These are phyloP conservation scores for Triplophysa rosa DNA, from an alignment of 2,113 vertebrate species.

Conservation along the genomic window DNA sequence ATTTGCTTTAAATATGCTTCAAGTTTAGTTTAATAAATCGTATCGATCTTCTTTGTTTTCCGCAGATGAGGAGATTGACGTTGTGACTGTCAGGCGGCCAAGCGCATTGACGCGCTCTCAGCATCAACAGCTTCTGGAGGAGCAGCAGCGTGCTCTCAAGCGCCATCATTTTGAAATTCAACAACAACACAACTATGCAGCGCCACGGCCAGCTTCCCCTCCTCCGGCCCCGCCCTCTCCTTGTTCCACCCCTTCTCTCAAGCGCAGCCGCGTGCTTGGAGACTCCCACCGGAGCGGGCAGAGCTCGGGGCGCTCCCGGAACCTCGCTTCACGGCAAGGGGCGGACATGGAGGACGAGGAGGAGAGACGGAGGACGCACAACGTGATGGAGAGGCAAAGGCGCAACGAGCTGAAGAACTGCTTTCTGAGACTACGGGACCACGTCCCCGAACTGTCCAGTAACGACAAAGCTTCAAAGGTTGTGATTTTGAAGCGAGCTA, in stretches of 20 bases:
- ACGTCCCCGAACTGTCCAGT: constrained; percentile 75
- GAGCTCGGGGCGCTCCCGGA: constrained; percentile 50
- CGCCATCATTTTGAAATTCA: constrained; percentile 74
- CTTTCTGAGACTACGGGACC: constrained; percentile 74
- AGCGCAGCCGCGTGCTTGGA: constrained; percentile 60
- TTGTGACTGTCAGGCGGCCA: constrained; percentile 71
- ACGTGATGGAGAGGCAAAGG: constrained; percentile 80
- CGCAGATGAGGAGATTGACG: constrained; percentile 80
- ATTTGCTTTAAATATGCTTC: neutral
- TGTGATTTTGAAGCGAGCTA: constrained; percentile 77
- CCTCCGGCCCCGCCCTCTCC: constrained; percentile 37
- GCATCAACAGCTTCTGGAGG: constrained; percentile 40
- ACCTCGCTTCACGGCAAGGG: constrained; percentile 30
- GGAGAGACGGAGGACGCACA: constrained; percentile 76
- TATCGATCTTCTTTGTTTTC: neutral
- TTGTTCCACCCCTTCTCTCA: constrained; percentile 38
- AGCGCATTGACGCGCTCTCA: constrained; percentile 52
- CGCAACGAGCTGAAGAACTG: constrained; percentile 80
- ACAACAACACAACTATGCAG: constrained; percentile 80
- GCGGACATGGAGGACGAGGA: constrained; percentile 73
- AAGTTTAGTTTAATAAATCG: neutral
- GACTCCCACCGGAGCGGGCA: constrained; percentile 39
- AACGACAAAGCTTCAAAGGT: constrained; percentile 82
- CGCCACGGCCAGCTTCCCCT: constrained; percentile 70
- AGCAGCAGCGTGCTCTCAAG: constrained; percentile 57